Evolutionary conservation across 2,888 invertebrate species (phyloP), one percentile per base, ranked within the genome.

Genomic region (Microplitis deprimator): DNA sequence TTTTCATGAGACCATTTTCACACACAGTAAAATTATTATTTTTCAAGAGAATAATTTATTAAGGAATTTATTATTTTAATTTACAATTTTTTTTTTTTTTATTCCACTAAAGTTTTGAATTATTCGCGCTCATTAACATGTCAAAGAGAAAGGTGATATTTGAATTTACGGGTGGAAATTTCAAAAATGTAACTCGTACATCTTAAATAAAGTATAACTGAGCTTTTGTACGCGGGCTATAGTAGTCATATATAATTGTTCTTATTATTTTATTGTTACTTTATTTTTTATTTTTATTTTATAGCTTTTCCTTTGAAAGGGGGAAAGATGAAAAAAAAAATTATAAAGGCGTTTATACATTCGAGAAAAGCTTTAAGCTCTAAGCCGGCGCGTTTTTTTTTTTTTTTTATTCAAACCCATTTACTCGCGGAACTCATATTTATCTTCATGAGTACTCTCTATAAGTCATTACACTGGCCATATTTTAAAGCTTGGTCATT

Each of bases 131-230:
- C 83, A 85, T 89, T 89, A 89, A 86, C 89, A 89, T 89, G 87
- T 89, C 89, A 89, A 89, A 89, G 87, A 82, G 80, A 82, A 77
- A 77, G 78, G 81, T 81, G 84, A 84, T 88, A 87, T 88, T 88
- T 86, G 87, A 88, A 89, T 89, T 87, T 87, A 88, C 87, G 86
- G 85, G 73, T 74, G 73, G 77, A 77, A 81, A 80, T 76, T 76
- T 74, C 75, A 73, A 79, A 81, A 84, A 85, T 85, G 81, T 81
- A 75, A 16, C 29, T 13, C 5, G 29, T 40, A 6, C 39, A 16
- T 60, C 50, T 50, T 50, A 50, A 50, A n/a, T 60, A 70, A 61
- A 20, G 6, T 16, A 70, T 60, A 76, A 79, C 76, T 50, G 50
- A 50, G 50, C 50, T 50, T 50, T 50, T 50, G 50, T 50, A 50